These are phyloP conservation scores for Leucophenga maculata DNA, from an alignment of 2,888 invertebrate species.

Conservation along the genomic window DNA sequence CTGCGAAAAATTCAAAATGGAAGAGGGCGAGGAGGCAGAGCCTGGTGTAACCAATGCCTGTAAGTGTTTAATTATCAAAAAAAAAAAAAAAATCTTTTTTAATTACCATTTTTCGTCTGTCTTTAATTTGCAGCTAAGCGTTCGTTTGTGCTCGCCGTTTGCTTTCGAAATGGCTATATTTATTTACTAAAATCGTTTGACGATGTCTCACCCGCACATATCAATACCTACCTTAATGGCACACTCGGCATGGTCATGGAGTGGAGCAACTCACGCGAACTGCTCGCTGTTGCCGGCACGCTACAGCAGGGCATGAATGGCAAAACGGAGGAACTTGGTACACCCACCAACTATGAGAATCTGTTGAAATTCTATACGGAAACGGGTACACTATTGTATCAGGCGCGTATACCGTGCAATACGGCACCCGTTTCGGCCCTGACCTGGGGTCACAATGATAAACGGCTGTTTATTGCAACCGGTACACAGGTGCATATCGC, in stretches of 20 bases:
- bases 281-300: slow-evolving; percentile 92
- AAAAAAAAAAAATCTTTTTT: too few species aligned
- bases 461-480: slow-evolving; percentile 92
- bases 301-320: slow-evolving; percentile 68
- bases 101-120: too few species aligned
- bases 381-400: slow-evolving; percentile 85
- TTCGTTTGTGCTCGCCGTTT: slow-evolving; percentile 87
- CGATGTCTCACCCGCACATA: slow-evolving; percentile 91
- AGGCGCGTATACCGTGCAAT: slow-evolving; percentile 83
- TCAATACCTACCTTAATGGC: slow-evolving; percentile 84
- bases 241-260: slow-evolving; percentile 88
- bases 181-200: slow-evolving; percentile 92
- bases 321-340: slow-evolving; percentile 65
- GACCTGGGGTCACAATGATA: slow-evolving; percentile 99
- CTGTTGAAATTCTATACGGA: slow-evolving; percentile 93
- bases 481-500: slow-evolving; percentile 94
- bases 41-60: slow-evolving; percentile 75
- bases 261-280: slow-evolving; percentile 95
- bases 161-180: slow-evolving; percentile 91
- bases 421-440: slow-evolving; percentile 89
- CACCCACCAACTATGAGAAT: slow-evolving; percentile 79
- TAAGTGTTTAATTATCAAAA: slow-evolving; percentile 45
- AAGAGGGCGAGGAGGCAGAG: slow-evolving; percentile 87
- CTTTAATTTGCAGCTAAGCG: slow-evolving; percentile 73
- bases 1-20: slow-evolving; percentile 98